Conservation (phyloP, 2,113 vertebrate species). For the Suricata suricatta region DNA sequence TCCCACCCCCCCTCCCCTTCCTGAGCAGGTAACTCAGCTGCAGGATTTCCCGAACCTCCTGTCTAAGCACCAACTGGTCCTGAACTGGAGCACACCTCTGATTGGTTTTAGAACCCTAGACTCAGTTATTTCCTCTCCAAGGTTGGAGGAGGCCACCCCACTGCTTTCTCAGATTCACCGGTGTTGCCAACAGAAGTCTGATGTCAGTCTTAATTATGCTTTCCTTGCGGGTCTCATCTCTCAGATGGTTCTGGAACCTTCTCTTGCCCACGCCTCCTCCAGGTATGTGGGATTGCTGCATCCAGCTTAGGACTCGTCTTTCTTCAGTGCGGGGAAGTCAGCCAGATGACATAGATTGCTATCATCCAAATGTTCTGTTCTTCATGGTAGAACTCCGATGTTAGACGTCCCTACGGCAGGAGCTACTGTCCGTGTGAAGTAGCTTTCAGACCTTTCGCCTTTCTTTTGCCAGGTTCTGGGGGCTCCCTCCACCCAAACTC, state of each 20-base stretch:
- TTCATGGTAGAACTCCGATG: background rate
- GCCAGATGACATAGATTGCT: background rate
- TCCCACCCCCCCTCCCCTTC: background rate
- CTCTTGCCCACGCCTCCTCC: background rate
- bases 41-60: background rate
- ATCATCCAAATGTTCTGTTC: background rate
- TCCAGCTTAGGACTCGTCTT: background rate
- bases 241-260: background rate
- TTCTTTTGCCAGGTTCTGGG: background rate
- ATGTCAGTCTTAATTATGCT: background rate
- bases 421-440: no score
- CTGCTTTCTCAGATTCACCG: accelerated
- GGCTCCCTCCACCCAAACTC: background rate
- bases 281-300: no score
- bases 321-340: background rate
- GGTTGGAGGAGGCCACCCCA: background rate
- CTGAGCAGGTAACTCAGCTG: no score
- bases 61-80: no score
- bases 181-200: background rate
- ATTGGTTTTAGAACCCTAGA: background rate
- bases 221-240: background rate
- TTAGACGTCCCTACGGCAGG: background rate
- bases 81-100: background rate
- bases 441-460: background rate
- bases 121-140: background rate